Percentiles rank a stretch among this genome's conserved stretches.
Conservation (phyloP, 2,888 invertebrate genomes). For the Pammene aurita region DNA sequence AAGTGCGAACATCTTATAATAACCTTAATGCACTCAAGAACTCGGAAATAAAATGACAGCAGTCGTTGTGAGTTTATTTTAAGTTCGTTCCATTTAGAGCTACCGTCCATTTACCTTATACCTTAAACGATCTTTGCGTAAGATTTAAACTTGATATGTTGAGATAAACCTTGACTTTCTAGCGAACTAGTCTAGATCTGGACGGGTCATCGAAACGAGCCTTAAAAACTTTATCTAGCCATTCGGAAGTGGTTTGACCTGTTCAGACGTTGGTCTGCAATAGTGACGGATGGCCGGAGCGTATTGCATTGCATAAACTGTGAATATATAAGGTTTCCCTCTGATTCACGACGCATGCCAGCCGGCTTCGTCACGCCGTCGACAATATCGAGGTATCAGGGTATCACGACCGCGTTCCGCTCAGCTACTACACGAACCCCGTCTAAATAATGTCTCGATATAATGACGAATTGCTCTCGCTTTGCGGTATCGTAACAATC, state of each 20-base stretch:
- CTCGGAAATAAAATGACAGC: slow-evolving; percentile 30
- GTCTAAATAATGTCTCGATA: slow-evolving; percentile 63
- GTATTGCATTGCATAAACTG: slow-evolving; percentile 79
- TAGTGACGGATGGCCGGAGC: slow-evolving; percentile 70
- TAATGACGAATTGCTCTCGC: slow-evolving; percentile 61
- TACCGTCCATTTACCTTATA: slow-evolving; percentile 3
- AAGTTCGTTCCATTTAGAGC: slow-evolving; percentile 21
- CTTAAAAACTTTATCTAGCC: slow-evolving; percentile 42
- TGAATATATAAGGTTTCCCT: slow-evolving; percentile 78
- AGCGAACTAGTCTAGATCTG: slow-evolving; percentile 34
- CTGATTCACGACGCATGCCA: slow-evolving; percentile 82
- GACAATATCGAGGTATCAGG: slow-evolving; percentile 70
- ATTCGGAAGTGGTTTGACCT: slow-evolving; percentile 51
- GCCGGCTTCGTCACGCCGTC: slow-evolving; percentile 76
- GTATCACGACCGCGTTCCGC: slow-evolving; percentile 62
- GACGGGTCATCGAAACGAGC: slow-evolving; percentile 33
- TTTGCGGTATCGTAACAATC: slow-evolving; percentile 52
- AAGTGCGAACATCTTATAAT: slow-evolving; percentile 38
- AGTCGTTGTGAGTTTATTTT: slow-evolving; percentile 29
- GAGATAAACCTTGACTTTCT: slow-evolving; percentile 40
- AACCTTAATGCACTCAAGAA: slow-evolving; percentile 32
- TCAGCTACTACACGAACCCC: slow-evolving; percentile 61
- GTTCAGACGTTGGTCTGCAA: slow-evolving; percentile 65
- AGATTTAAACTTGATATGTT: slow-evolving; percentile 29
- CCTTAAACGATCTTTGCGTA: slow-evolving; percentile 10